Conservation (phyloP, 2,888 invertebrate species). For the Acanthosoma haemorrhoidale region DNA sequence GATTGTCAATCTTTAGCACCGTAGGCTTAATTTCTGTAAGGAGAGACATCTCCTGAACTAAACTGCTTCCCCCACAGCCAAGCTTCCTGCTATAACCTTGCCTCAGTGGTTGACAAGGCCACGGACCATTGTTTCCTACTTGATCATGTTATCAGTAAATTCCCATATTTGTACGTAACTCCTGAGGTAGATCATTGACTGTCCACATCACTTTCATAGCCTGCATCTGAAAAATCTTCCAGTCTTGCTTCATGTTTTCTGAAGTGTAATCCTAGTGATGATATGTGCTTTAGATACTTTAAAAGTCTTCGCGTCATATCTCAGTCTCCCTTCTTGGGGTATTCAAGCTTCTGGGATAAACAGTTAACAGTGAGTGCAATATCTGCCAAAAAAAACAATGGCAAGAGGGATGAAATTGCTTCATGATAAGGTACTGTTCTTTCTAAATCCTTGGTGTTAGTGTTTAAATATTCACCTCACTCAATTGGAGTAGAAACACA, state of each 20-base stretch:
- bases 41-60: neutral
- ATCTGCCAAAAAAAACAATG: constrained; percentile 32
- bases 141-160: constrained; percentile 15
- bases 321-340: constrained; percentile 12
- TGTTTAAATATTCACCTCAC: constrained; percentile 18
- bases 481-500: constrained; percentile 30
- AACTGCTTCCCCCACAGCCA: constrained; percentile 18
- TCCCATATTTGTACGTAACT: constrained; percentile 13
- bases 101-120: constrained; percentile 26
- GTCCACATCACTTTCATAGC: no score
- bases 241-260: constrained; percentile 17
- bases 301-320: constrained; percentile 31
- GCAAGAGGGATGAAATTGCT: constrained; percentile 1
- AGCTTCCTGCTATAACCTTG: neutral
- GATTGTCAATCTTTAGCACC: constrained; percentile 19
- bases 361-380: constrained; percentile 35
- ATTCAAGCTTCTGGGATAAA: constrained; percentile 25
- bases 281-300: constrained; percentile 34
- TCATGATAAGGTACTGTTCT: constrained; percentile 26
- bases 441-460: neutral
- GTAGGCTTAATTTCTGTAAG: neutral
- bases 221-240: no score
- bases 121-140: constrained; percentile 31
- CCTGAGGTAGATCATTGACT: no score
- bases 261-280: constrained; percentile 24